Conservation (phyloP, 1,140 invertebrate genomes). For the Fopius arisanus region DNA sequence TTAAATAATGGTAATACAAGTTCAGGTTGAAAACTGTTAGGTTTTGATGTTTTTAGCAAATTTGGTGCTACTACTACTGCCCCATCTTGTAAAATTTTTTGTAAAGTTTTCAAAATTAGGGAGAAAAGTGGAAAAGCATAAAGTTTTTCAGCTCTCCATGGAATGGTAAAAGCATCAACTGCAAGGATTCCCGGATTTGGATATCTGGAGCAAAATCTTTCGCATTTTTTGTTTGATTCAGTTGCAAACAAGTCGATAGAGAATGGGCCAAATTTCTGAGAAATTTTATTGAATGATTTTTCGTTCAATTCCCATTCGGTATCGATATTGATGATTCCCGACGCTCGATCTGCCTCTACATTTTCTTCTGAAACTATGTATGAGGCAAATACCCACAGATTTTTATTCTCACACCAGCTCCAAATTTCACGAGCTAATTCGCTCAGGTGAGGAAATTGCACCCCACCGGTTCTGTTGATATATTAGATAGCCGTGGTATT, state of each 20-base stretch:
- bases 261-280: too few relatives aligned
- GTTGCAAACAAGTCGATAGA: constrained; percentile 26
- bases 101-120: background rate
- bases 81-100: constrained; percentile 14
- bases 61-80: too few relatives aligned
- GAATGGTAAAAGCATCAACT: constrained; percentile 24
- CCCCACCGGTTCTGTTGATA: constrained; percentile 38
- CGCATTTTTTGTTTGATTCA: constrained; percentile 17
- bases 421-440: constrained; percentile 35
- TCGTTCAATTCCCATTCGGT: constrained; percentile 18
- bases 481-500: constrained; percentile 41
- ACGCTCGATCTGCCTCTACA: constrained; percentile 37
- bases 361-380: constrained; percentile 41
- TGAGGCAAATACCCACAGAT: constrained; percentile 37
- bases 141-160: background rate
- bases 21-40: too few relatives aligned
- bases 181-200: background rate
- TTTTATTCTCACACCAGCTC: constrained; percentile 41
- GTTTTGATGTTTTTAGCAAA: too few relatives aligned
- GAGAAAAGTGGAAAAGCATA: constrained; percentile 21
- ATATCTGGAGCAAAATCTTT: constrained; percentile 4
- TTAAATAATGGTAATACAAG: too few relatives aligned
- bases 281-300: background rate
- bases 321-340: constrained; percentile 23
- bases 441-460: constrained; percentile 37